Base-by-base conservation (phyloP, 64 coral and sea anemone genomes). In the Actinia tenebrosa region DNA sequence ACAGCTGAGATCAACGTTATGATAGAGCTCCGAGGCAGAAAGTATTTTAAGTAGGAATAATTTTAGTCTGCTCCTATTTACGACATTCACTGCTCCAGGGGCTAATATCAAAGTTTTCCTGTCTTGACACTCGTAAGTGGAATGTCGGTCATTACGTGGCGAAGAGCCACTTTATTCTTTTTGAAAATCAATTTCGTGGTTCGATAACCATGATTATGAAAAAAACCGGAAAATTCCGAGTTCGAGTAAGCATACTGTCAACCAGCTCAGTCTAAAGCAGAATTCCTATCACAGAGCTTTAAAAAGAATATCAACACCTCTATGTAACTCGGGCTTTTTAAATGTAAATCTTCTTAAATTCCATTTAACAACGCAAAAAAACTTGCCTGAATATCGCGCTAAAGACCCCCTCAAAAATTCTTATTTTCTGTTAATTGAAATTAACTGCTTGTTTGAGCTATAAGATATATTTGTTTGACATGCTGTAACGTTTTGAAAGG, bases 81-180 rank as follows among this genome's bases (percentile, higher is more conserved):
- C 69, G 69, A 75, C 26, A 75, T 13, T 1, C 30, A 3, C 42
- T 42, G 69, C 69, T 75, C 69, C 27, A 75, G 69, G 69, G 56
- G 7, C 26, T 14, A 75, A 75, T 75, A 75, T 75, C 69, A 75
- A 75, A 75, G 69, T 75, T 75, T 75, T 75, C 26, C 22, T 75
- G 13, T n/a, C 69, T 75, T 75, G 25, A 75, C 23, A 14, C 25
- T 14, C 14, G 23, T 75, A 75, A 75, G 69, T 75, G 25, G 23
- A 3, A 75, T 75, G 69, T 75, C 30, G 30, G 30, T 37, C 69
- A 75, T 75, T 75, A 42, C 10, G 15, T 37, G 30, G 30, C 10
- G 25, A 75, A 30, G 26, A 42, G 69, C 25, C 23, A 3, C 26
- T 75, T 75, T 75, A 43, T 27, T 75, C 69, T 10, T 75, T 9